Evolutionary conservation across 2,888 invertebrate genomes (phyloP).

Genomic region (Sipha maydis): DNA sequence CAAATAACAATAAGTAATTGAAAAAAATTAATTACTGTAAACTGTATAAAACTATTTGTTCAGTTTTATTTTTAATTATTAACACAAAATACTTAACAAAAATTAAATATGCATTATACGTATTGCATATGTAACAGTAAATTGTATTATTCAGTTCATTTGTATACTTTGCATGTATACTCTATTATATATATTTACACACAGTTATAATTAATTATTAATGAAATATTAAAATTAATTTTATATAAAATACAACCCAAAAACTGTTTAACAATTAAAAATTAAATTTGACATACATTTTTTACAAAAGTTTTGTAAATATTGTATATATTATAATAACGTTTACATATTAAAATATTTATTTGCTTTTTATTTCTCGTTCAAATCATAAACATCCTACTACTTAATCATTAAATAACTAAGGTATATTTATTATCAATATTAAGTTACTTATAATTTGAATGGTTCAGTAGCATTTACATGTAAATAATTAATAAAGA

Average conservation of each 20-base stretch:
- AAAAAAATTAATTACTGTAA: not conserved
- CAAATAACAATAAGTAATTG: no score
- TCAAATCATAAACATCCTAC: no score
- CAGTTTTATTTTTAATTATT: not conserved
- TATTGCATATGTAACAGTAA: not conserved
- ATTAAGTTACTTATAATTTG: no score
- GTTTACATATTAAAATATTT: no score
- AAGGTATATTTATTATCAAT: no score
- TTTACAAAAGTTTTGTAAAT: constrained; percentile 1
- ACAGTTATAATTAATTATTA: not conserved
- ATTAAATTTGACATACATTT: not conserved
- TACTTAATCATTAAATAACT: no score
- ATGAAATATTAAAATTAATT: not conserved
- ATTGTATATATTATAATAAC: not conserved
- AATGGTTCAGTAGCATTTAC: no score
- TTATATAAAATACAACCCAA: not conserved
- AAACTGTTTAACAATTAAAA: not conserved
- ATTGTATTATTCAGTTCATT: constrained; percentile 14
- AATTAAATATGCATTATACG: not conserved
- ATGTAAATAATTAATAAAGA: no score
- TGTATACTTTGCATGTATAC: not conserved
- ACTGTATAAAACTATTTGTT: not conserved
- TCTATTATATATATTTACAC: not conserved
- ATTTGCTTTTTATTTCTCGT: no score
- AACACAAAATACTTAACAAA: not conserved